phyloP scores from a whole-genome alignment of 2,797 vertebrate species.

The Pantherophis alleghaniensis region DNA sequence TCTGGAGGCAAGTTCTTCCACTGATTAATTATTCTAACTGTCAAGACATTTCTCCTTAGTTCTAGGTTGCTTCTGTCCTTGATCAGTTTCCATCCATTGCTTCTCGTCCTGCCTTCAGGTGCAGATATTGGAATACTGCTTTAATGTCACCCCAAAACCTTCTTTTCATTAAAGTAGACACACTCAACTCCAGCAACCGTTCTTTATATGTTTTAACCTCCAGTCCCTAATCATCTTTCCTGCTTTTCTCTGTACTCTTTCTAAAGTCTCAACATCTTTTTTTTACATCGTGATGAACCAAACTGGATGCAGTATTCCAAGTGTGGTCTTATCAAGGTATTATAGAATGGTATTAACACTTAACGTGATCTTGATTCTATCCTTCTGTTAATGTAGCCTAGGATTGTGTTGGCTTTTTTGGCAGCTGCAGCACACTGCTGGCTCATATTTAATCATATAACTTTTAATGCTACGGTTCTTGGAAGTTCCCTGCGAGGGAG shows the following conservation, averaged over 20 bases:
- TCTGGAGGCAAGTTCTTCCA: not conserved
- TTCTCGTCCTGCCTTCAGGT: not conserved
- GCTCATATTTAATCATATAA: not conserved
- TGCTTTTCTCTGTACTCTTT: not conserved
- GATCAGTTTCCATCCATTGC: not conserved
- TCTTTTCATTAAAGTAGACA: not conserved
- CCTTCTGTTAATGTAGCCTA: not conserved
- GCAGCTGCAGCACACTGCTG: not conserved
- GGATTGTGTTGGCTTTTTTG: not conserved
- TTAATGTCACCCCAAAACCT: not conserved
- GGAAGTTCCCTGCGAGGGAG: not conserved
- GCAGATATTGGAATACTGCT: too few species aligned
- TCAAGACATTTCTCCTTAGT: not conserved
- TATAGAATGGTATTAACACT: not conserved
- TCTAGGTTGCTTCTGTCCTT: not conserved
- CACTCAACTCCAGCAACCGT: not conserved
- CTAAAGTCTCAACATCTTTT: not conserved
- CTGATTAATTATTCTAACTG: not conserved
- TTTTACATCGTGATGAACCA: not conserved
- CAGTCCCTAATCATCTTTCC: not conserved
- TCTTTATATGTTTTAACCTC: not conserved
- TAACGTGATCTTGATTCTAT: not conserved
- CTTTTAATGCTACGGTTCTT: not conserved
- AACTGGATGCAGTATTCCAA: not conserved
- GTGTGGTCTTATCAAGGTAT: not conserved